Base-by-base conservation (phyloP, 2,888 invertebrate genomes). In the Pterostichus niger region DNA sequence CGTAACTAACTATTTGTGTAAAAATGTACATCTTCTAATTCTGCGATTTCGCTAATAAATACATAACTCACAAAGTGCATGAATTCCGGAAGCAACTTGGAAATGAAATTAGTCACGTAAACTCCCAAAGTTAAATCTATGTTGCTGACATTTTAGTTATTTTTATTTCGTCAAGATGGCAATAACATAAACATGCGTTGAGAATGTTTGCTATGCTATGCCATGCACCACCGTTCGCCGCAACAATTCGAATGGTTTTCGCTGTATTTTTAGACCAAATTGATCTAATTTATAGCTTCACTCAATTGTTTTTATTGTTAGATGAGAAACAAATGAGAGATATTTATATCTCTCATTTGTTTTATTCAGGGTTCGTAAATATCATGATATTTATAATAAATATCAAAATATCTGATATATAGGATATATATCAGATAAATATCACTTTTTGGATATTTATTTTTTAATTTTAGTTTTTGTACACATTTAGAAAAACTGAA, bases 241-340 rank as follows among this genome's bases (percentile, higher is more conserved):
- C 13, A 13, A 7, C 64, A 6, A 64, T 13, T 64, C 64, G 15
- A n/a, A 33, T 33, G n/a, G 0, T 64, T 40, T 13, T n/a, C 6
- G 6, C 33, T 6, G 11, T 64, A 35, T 35, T 64, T 64, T 64
- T 64, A 64, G 64, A 64, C 13, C 64, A 64, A 40, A 64, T 35
- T 61, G 13, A 64, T 64, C 35, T 64, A 64, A 64, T 59, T 59
- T 59, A 64, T 64, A 64, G 33, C 64, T 13, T n/a, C 64, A 40
- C 0, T 35, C 35, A 40, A 64, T 64, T 64, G 64, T 64, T 64
- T 64, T 64, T 31, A 61, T 61, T 61, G 64, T 64, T 64, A 56
- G 40, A 59, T 59, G 59, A 64, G 64, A 64, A 64, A 64, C 64
- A 64, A 64, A 64, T 64, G 15, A 33, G 6, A 15, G 15, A 10